Evolutionary conservation across 30 jellyfish, hydroid and myxozoan species (phyloP).

Genomic region (Turritopsis rubra): DNA sequence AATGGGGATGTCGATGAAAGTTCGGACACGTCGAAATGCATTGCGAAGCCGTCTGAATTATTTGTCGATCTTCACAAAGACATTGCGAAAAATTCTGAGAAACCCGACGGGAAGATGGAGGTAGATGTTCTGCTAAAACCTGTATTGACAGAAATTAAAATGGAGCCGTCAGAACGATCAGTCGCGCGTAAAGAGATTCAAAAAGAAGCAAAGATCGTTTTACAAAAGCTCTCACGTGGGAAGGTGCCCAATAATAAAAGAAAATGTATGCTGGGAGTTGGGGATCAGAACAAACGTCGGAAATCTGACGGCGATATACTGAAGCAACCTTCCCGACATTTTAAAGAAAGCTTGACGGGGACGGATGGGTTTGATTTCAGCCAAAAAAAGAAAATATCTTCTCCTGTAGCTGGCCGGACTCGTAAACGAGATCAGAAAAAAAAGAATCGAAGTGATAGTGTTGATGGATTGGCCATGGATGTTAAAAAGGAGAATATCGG

Average conservation of each 20-base stretch:
- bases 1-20: background rate
- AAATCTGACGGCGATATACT: slow-evolving; percentile 3
- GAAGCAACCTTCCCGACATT: background rate
- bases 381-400: background rate
- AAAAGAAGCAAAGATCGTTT: background rate
- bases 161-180: background rate
- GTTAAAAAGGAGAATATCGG: background rate
- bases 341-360: background rate
- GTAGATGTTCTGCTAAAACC: background rate
- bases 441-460: background rate
- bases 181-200: background rate
- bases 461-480: background rate
- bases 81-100: background rate
- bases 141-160: background rate
- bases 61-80: background rate
- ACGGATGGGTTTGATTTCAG: slow-evolving; percentile 18
- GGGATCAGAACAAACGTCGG: background rate
- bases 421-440: background rate
- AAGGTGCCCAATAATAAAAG: background rate
- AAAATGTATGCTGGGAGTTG: background rate
- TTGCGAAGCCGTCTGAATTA: background rate
- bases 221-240: background rate
- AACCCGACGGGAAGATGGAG: background rate
- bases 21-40: background rate
- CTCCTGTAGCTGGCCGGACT: slow-evolving; percentile 15